Base-by-base conservation (phyloP, 2,113 vertebrate species). In the Pseudonaja textilis region DNA sequence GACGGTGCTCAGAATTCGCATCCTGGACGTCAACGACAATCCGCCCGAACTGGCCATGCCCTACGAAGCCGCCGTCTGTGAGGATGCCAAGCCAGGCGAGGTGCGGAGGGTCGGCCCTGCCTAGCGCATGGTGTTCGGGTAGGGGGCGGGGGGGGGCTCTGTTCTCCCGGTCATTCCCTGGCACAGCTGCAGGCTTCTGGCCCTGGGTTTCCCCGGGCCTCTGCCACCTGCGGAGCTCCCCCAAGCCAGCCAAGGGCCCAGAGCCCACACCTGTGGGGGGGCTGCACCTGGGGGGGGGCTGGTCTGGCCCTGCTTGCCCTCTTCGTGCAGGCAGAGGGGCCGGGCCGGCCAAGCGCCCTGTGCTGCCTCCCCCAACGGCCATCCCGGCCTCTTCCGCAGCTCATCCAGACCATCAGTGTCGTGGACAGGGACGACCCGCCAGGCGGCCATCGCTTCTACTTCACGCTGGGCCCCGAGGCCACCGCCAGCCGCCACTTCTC, bases 11-110 rank as follows among this genome's bases (percentile, higher is more conserved):
- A 98, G 98, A 89, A 99, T 99, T 95, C 98, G 99, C 29, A 99
- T 99, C 97, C 97, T 99, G 97, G 99, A 99, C 0, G 99, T 99
- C 89, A 99, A 99, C 0, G 99, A 99, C 97, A 99, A 99, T 93
- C 99, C 99, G 0, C 99, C 99, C 0, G 98, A 99, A 90, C 98
- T 99, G 50, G 99, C 99, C 93, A 98, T 98, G 0, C 99, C 99
- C 0, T 99, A 99, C 0, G 99, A 99, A 96, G 98, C 99, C 0
- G 98, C 98, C 0, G 98, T 99, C 93, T 99, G 99, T 47, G 99
- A 99, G 96, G 99, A 99, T 23, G 98, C 98, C 96, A 98, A 99
- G 96, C 98, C 99, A 26, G 99, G 98, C 25, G 98, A 99, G 99
- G 99, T 99, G 98, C 92, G 12, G 0, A 34, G 61, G 34, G 2